These are phyloP conservation scores for Tonatia bakeri DNA, from an alignment of 2,113 vertebrate species.

Conservation along the genomic window DNA sequence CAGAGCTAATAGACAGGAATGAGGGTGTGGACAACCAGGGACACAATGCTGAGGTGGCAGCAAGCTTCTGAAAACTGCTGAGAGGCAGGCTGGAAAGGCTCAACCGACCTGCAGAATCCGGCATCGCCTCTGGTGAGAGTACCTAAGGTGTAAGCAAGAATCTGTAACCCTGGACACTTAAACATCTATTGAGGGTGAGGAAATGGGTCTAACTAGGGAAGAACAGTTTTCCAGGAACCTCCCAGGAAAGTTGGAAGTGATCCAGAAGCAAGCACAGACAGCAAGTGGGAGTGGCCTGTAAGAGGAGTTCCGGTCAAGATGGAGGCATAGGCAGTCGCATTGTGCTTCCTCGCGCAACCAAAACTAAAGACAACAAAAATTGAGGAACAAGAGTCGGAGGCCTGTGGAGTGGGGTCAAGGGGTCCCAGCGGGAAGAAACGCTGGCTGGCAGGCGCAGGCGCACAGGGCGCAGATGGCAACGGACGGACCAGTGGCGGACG, in stretches of 20 bases:
- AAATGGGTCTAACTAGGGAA: not conserved
- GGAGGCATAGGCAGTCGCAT: too few relatives aligned
- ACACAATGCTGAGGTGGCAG: not conserved
- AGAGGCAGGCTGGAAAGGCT: not conserved
- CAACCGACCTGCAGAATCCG: not conserved
- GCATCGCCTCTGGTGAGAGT: not conserved
- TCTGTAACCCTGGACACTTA: not conserved
- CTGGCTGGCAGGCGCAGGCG: too few relatives aligned
- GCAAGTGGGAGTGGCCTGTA: constrained; percentile 30
- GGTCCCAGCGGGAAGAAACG: too few relatives aligned
- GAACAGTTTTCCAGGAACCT: constrained; percentile 22
- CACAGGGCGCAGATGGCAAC: too few relatives aligned
- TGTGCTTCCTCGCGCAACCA: too few relatives aligned
- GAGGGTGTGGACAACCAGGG: constrained; percentile 13
- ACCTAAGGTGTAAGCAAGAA: not conserved
- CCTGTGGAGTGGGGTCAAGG: too few relatives aligned
- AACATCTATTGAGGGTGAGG: not conserved
- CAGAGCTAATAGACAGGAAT: not conserved
- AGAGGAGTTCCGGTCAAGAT: too few relatives aligned
- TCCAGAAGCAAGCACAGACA: constrained; percentile 59
- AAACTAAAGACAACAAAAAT: too few relatives aligned
- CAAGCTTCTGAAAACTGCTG: not conserved
- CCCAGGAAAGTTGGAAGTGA: constrained; percentile 46
- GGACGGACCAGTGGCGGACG: too few relatives aligned
- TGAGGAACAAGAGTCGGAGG: too few relatives aligned